Conservation (phyloP, 2,113 vertebrate genomes). For the Leuciscus idus region DNA sequence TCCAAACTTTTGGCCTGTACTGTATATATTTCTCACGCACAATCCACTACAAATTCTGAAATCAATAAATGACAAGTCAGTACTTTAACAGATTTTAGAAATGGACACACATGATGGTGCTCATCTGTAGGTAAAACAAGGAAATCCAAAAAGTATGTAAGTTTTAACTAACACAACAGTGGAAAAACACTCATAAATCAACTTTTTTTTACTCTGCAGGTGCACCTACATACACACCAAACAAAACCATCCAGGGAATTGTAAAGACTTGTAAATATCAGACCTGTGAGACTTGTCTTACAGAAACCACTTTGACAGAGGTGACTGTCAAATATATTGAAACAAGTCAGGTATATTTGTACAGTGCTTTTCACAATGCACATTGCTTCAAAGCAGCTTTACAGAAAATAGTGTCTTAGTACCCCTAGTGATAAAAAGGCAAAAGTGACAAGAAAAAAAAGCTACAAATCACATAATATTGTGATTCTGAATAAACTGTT, state of each 20-base stretch:
- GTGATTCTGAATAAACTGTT: background rate
- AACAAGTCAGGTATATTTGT: background rate
- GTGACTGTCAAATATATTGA: background rate
- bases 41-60: too few relatives aligned
- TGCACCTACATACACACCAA: background rate
- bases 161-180: background rate
- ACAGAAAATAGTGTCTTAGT: background rate
- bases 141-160: background rate
- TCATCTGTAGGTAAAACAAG: background rate
- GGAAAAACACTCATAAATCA: background rate
- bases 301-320: conserved; percentile 32
- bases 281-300: conserved; percentile 13
- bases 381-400: background rate
- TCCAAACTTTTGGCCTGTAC: too few relatives aligned
- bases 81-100: background rate
- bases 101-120: background rate
- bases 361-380: background rate
- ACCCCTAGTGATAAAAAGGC: background rate
- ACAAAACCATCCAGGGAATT: background rate
- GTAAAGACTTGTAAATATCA: background rate
- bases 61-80: background rate
- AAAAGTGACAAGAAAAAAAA: background rate
- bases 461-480: background rate
- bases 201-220: background rate
- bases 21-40: background rate